These are phyloP conservation scores for Drosophila prolongata DNA, from an alignment of 2,888 invertebrate species.

Conservation along the genomic window DNA sequence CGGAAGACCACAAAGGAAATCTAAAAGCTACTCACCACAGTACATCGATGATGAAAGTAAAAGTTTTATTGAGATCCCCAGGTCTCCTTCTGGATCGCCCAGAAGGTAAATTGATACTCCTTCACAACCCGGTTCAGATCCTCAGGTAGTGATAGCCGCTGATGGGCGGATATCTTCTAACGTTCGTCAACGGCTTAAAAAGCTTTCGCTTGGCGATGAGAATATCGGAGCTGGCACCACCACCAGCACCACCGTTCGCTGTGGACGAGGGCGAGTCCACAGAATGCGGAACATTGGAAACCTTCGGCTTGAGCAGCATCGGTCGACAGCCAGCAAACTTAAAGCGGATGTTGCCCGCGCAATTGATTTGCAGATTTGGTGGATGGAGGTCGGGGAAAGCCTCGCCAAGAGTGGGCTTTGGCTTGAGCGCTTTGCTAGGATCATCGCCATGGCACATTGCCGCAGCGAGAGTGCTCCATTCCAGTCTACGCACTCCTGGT, in stretches of 20 bases:
- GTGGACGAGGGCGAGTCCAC: conserved; percentile 49
- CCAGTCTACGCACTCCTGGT: conserved; percentile 77
- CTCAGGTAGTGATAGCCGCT: conserved; percentile 77
- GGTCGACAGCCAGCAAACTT: conserved; percentile 83
- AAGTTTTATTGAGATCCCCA: conserved; percentile 35
- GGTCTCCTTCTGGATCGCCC: neutral
- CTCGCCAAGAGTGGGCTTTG: conserved; percentile 68
- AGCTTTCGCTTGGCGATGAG: conserved; percentile 82
- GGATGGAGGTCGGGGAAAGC: conserved; percentile 71
- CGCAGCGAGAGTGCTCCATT: conserved; percentile 79
- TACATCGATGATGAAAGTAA: neutral
- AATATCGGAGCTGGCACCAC: conserved; percentile 68
- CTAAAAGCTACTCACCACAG: neutral
- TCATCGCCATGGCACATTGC: conserved; percentile 82
- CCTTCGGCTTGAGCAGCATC: conserved; percentile 75
- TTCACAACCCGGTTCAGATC: conserved; percentile 52
- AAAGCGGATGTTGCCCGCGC: conserved; percentile 81
- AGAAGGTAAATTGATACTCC: neutral
- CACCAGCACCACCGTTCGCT: conserved; percentile 49
- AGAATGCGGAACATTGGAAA: conserved; percentile 24
- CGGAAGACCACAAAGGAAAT: neutral
- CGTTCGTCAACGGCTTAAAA: conserved; percentile 81
- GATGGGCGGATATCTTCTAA: conserved; percentile 65
- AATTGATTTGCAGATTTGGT: conserved; percentile 75
- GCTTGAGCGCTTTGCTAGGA: conserved; percentile 76